Evolutionary conservation across 2,888 invertebrate species (phyloP), one percentile per base, ranked within the genome.

Genomic region (Cylloceria caligata): DNA sequence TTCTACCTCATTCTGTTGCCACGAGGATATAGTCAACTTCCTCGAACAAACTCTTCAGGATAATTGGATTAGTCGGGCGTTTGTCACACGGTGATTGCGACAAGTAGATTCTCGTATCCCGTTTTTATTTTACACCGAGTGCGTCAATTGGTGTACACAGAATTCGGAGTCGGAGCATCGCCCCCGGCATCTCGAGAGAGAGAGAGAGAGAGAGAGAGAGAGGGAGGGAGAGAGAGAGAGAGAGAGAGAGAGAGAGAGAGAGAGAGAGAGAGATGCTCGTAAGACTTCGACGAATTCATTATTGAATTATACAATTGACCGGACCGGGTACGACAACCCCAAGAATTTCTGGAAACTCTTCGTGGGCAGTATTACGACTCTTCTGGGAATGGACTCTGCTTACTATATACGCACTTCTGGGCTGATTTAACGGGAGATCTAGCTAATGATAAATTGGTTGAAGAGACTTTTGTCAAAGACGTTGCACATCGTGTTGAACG

Each of bases 231-330:
- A n/a, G n/a, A n/a, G n/a, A n/a, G n/a, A n/a, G n/a, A n/a, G n/a
- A n/a, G n/a, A n/a, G n/a, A n/a, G n/a, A n/a, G n/a, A n/a, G n/a
- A n/a, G n/a, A n/a, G n/a, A n/a, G n/a, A n/a, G n/a, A n/a, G n/a
- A n/a, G n/a, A n/a, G n/a, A n/a, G n/a, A n/a, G n/a, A n/a, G 47
- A 36, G 16, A 34, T 21, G 21, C 21, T 19, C 11, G 49, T 9
- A 68, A 19, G 68, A 71, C 65, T 87, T 86, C 87, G 87, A 87
- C 87, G 88, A 88, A 88, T 89, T 89, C 87, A 88, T 88, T 80
- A 83, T 83, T 86, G 86, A 87, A 87, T 90, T 89, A 90, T 87
- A 83, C 88, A 90, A 89, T 90, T 89, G 89, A 80, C 71, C 64
- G 69, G 57, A 57, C 80, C 85, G 86, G 83, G 89, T 85, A 85